phyloP scores from a whole-genome alignment of 2,797 vertebrate genomes.

The Tragopan temminckii region DNA sequence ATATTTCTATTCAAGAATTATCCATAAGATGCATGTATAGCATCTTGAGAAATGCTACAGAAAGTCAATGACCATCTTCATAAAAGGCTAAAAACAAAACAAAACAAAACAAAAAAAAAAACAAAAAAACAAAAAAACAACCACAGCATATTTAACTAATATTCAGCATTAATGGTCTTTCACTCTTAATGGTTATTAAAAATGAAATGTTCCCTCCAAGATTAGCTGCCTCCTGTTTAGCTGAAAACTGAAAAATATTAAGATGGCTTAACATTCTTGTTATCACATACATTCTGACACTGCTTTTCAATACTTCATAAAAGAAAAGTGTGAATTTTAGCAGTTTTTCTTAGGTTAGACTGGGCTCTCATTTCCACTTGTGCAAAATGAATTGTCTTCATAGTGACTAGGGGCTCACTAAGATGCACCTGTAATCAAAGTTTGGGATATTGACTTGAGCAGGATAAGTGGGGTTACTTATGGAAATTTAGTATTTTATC shows the following conservation, averaged over 20 bases:
- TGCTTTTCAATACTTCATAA: not conserved
- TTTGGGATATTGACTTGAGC: not conserved
- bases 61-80: not conserved
- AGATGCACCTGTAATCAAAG: not conserved
- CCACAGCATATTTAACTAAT: not conserved
- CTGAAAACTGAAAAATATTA: not conserved
- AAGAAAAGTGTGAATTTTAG: not conserved
- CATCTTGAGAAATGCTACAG: not conserved
- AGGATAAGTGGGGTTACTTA: not conserved
- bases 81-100: not conserved
- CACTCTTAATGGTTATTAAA: not conserved
- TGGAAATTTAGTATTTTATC: not conserved
- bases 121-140: not conserved
- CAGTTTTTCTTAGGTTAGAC: not conserved
- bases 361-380: not conserved
- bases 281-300: not conserved
- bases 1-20: not conserved
- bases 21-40: not conserved
- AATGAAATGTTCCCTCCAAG: not conserved
- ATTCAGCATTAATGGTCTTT: not conserved
- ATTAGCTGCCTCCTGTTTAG: not conserved
- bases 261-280: constrained; percentile 18
- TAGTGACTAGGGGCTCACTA: not conserved
- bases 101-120: too few relatives aligned
- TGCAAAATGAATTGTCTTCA: not conserved